phyloP scores from a whole-genome alignment of 2,888 invertebrate species.

The Lepas anatifera region DNA sequence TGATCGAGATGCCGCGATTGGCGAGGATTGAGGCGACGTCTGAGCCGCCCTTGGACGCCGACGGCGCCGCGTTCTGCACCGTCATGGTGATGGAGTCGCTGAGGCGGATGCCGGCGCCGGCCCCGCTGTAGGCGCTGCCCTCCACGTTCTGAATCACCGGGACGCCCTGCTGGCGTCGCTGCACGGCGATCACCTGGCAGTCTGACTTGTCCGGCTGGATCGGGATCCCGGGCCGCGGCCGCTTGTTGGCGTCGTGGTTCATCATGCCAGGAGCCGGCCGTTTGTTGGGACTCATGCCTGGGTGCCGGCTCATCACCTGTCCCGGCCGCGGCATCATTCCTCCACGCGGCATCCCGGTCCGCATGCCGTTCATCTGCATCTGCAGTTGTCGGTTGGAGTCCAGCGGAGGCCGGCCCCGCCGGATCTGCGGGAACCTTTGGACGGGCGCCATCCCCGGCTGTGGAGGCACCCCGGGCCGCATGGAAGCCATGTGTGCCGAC shows the following conservation, averaged over 20 bases:
- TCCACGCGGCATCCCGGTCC: conserved; percentile 22
- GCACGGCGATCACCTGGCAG: conserved; percentile 60
- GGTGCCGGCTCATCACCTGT: conserved; percentile 39
- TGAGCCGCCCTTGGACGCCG: conserved; percentile 46
- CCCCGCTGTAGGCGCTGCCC: conserved; percentile 35
- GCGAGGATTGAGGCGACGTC: conserved; percentile 65
- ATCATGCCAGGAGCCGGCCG: conserved; percentile 5
- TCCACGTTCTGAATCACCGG: conserved; percentile 64
- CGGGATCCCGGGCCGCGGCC: conserved; percentile 51
- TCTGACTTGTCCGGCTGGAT: conserved; percentile 60
- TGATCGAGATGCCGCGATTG: conserved; percentile 62
- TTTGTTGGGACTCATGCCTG: conserved; percentile 17
- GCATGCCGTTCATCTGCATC: conserved; percentile 29
- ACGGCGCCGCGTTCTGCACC: conserved; percentile 21
- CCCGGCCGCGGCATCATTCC: conserved; percentile 23
- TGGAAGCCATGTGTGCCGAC: background rate
- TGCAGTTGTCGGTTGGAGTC: background rate
- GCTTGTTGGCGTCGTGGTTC: conserved; percentile 28
- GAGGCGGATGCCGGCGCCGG: conserved; percentile 42
- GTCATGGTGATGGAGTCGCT: conserved; percentile 62
- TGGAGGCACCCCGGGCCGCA: background rate
- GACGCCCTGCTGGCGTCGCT: conserved; percentile 51
- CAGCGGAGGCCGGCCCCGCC: background rate
- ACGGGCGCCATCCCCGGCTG: background rate
- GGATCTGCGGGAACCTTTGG: background rate